Conservation (phyloP, 2,113 vertebrate genomes). For the Rynchops niger region DNA sequence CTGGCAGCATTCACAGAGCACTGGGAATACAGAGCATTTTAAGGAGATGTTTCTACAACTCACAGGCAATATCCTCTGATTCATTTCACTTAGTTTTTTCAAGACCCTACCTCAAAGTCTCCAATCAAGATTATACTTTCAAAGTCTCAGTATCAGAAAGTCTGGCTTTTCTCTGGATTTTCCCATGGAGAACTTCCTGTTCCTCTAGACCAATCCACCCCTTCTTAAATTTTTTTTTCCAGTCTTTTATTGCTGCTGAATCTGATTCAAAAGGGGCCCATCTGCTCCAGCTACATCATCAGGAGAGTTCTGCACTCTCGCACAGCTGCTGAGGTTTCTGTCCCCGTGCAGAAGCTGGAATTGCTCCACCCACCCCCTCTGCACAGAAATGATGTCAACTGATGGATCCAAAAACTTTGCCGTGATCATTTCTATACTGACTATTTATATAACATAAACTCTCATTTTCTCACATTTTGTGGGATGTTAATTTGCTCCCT, state of each 20-base stretch:
- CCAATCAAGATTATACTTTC: neutral
- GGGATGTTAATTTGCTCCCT: neutral
- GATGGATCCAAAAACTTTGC: neutral
- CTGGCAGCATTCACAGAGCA: neutral
- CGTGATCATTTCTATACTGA: neutral
- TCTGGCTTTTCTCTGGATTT: slow-evolving; percentile 19
- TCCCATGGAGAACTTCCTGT: slow-evolving; percentile 30
- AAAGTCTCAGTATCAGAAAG: neutral
- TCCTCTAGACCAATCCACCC: slow-evolving; percentile 6
- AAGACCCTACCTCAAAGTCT: neutral
- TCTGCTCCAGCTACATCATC: slow-evolving; percentile 31
- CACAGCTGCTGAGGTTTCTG: slow-evolving; percentile 12
- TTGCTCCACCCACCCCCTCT: neutral
- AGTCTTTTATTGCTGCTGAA: slow-evolving; percentile 47
- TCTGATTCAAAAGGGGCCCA: slow-evolving; percentile 54
- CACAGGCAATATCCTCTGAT: neutral
- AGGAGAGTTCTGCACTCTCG: slow-evolving; percentile 9
- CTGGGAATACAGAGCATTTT: neutral
- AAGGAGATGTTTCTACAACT: neutral
- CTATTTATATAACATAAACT: neutral
- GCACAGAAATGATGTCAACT: neutral
- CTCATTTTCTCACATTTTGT: neutral
- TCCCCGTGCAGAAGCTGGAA: slow-evolving; percentile 1
- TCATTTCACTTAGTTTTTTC: neutral
- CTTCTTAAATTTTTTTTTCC: neutral